phyloP scores from a whole-genome alignment of 2,113 vertebrate genomes.

The Morone saxatilis region DNA sequence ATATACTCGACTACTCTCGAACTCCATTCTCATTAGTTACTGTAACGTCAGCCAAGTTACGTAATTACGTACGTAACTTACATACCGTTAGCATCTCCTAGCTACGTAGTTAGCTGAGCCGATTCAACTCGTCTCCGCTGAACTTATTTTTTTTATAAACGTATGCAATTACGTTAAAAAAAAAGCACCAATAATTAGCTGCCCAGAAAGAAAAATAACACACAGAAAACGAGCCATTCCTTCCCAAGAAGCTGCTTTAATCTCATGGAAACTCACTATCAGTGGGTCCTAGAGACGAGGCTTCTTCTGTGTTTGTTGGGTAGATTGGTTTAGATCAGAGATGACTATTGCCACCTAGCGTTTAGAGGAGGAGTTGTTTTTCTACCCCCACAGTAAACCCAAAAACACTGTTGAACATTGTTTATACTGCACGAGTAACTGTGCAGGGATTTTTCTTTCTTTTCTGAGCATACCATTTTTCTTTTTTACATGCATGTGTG shows the following conservation, averaged over 20 bases:
- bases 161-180: too few relatives aligned
- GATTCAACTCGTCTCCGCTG: not conserved
- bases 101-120: not conserved
- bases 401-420: too few relatives aligned
- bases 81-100: not conserved
- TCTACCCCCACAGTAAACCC: too few relatives aligned
- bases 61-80: too few relatives aligned
- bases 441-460: too few relatives aligned
- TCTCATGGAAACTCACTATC: not conserved
- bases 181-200: not conserved
- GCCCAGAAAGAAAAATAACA: not conserved
- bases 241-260: fast-evolving
- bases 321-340: not conserved
- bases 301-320: conserved; percentile 48
- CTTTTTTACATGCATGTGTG: not conserved
- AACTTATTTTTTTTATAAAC: not conserved
- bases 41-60: too few relatives aligned
- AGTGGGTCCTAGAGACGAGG: conserved; percentile 46
- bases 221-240: fast-evolving
- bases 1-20: too few relatives aligned
- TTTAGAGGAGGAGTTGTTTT: not conserved
- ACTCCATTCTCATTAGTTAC: too few relatives aligned
- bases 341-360: conserved; percentile 54
- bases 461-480: too few relatives aligned
- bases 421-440: not conserved